Percentiles rank a stretch among this genome's conserved stretches.
Evolutionary conservation across 2,888 invertebrate genomes (phyloP).

Genomic region (Noctua janthina): DNA sequence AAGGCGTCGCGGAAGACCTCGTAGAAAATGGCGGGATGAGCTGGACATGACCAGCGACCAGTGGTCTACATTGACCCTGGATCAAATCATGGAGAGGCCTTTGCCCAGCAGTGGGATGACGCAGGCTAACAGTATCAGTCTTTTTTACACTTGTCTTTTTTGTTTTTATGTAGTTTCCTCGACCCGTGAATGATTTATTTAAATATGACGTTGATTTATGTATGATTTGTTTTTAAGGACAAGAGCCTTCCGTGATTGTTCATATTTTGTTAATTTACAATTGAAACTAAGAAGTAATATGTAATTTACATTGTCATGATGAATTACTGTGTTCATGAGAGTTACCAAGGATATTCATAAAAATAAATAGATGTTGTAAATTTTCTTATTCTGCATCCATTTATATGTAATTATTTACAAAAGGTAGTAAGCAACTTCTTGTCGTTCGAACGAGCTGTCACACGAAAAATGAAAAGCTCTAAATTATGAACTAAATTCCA

Average conservation of each 20-base stretch:
- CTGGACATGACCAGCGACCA: too few relatives aligned
- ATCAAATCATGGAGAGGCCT: too few relatives aligned
- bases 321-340: neutral
- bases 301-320: neutral
- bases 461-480: too few relatives aligned
- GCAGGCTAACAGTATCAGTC: too few relatives aligned
- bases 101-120: too few relatives aligned
- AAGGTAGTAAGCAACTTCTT: too few relatives aligned
- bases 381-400: neutral
- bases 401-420: neutral
- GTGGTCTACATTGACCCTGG: too few relatives aligned
- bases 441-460: too few relatives aligned
- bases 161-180: neutral
- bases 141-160: too few relatives aligned
- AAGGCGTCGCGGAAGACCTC: too few relatives aligned
- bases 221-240: constrained; percentile 21
- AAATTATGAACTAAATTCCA: too few relatives aligned
- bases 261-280: constrained; percentile 27
- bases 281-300: constrained; percentile 18
- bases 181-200: constrained; percentile 21
- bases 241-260: constrained; percentile 29
- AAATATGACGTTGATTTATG: constrained; percentile 36
- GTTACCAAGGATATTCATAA: neutral
- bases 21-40: too few relatives aligned
- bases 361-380: neutral